Conservation (phyloP, 2,113 vertebrate species). For the Channa maculata region DNA sequence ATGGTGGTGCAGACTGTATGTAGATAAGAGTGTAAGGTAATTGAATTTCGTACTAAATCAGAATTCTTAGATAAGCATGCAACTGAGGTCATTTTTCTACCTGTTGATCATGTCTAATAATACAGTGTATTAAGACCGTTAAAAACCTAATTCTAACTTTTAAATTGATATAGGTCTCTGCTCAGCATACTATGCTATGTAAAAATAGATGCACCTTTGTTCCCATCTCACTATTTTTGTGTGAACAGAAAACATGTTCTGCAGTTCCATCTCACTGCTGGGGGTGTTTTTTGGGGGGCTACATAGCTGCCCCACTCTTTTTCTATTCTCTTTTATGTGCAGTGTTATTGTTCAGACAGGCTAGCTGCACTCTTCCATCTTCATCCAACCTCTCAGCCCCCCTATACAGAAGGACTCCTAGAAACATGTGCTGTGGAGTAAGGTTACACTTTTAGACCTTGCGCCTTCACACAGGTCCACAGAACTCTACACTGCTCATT, state of each 20-base stretch:
- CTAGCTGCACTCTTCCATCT: constrained; percentile 47
- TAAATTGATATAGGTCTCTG: neutral
- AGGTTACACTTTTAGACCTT: constrained; percentile 52
- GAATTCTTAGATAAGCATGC: neutral
- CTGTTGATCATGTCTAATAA: constrained; percentile 39
- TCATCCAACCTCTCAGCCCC: constrained; percentile 30
- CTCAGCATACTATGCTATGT: constrained; percentile 1
- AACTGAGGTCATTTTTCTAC: constrained; percentile 1
- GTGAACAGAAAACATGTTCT: constrained; percentile 49
- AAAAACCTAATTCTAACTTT: constrained; percentile 16
- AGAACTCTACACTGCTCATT: constrained; percentile 16
- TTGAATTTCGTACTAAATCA: neutral
- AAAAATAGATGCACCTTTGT: constrained; percentile 42
- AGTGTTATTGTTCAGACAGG: constrained; percentile 63
- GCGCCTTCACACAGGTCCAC: constrained; percentile 15
- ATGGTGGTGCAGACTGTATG: constrained; percentile 50
- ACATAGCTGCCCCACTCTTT: constrained; percentile 44
- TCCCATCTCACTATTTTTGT: constrained; percentile 38
- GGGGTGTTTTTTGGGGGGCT: constrained; percentile 58
- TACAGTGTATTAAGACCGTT: constrained; percentile 6
- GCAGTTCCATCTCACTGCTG: constrained; percentile 36
- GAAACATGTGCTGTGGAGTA: constrained; percentile 65
- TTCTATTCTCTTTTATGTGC: constrained; percentile 65
- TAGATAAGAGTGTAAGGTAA: constrained; percentile 25
- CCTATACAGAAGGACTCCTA: constrained; percentile 47